These are phyloP conservation scores for Girardinus metallicus DNA, from an alignment of 2,797 vertebrate genomes.

Conservation along the genomic window DNA sequence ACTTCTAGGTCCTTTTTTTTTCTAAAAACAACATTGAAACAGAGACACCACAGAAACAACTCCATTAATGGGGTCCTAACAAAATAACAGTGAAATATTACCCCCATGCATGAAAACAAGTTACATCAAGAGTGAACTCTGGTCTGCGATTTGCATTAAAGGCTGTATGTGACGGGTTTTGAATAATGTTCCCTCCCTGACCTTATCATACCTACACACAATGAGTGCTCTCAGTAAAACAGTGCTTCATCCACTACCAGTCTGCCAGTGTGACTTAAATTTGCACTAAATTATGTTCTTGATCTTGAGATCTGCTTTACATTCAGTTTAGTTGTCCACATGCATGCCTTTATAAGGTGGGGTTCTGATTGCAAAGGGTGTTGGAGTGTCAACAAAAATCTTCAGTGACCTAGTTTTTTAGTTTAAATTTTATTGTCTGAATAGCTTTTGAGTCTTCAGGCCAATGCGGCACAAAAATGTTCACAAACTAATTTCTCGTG, in stretches of 20 bases:
- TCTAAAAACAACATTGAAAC: neutral
- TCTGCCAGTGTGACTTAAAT: slow-evolving; percentile 31
- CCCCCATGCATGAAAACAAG: slow-evolving; percentile 16
- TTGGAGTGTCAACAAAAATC: neutral
- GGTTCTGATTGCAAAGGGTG: neutral
- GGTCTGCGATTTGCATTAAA: slow-evolving; percentile 46
- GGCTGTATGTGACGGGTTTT: slow-evolving; percentile 28
- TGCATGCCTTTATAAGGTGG: neutral
- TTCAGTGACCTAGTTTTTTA: neutral
- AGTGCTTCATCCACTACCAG: slow-evolving; percentile 24
- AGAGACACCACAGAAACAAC: neutral
- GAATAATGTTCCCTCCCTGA: slow-evolving; percentile 34
- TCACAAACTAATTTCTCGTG: neutral
- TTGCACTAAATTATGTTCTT: neutral
- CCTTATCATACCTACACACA: slow-evolving; percentile 5
- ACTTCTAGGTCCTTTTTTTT: neutral
- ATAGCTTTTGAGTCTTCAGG: neutral
- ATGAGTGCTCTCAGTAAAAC: slow-evolving; percentile 1
- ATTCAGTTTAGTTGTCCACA: neutral
- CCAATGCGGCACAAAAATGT: neutral
- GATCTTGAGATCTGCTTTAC: slow-evolving; percentile 14
- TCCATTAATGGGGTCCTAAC: neutral
- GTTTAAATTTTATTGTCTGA: neutral
- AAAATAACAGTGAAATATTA: slow-evolving; percentile 7
- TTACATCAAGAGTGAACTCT: slow-evolving; percentile 29